Base-by-base conservation (phyloP, 2,113 vertebrate genomes). In the Trematocara variabile region DNA sequence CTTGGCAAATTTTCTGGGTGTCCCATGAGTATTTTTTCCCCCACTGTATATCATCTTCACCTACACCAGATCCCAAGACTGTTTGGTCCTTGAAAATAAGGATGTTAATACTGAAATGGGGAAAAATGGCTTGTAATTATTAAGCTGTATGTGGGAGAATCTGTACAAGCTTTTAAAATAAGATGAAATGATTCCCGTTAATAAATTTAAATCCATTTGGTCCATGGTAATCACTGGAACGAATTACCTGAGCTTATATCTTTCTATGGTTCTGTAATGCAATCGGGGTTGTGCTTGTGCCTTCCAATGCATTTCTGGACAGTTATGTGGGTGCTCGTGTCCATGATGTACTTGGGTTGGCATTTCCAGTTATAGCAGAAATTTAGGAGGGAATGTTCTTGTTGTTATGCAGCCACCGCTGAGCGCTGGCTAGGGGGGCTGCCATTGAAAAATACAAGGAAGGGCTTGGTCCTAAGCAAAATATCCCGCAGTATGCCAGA, bases 401-500 rank as follows among this genome's bases (percentile, higher is more conserved):
- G 80, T 79, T 83, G 82, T 82, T 58, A 81, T 92, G 91, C 90
- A 80, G 83, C 83, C 80, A 86, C 80, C 87, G 80, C 68, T 73
- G 77, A 65, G 90, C n/a, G 18, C 83, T 44, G 34, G 88, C 55
- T 83, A 70, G 90, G 88, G 86, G 81, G 92, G 83, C 84, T 65
- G 91, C 96, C 91, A 93, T 95, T 97, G 96, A 97, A 97, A 97
- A 95, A 96, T 97, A 92, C 87, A 92, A 97, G 98, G 98, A 98
- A 99, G 98, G 97, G 97, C 94, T 98, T 97, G 98, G 97, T 95
- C 97, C 93, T 92, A 85, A 95, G 93, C 95, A 94, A 95, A 97
- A 97, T 97, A 96, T 96, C 94, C 95, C 92, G 30, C 94, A 93
- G 91, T 88, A 89, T 93, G 93, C 91, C 87, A 90, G 88, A 90